Conservation (phyloP, 2,888 invertebrate species). For the Eupithecia subumbrata region DNA sequence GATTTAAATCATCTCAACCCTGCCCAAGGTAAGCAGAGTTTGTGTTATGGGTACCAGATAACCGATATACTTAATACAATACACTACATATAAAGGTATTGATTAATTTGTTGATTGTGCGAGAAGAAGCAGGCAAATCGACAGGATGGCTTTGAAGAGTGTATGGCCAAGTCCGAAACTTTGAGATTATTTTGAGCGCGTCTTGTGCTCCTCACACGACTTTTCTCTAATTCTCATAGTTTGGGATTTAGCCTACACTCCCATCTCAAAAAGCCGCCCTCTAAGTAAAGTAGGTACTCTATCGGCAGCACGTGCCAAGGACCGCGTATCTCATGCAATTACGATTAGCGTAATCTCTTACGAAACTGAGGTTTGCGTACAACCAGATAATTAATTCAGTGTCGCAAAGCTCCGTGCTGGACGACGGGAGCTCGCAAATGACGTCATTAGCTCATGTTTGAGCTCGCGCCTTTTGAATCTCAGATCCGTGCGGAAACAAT, state of each 20-base stretch:
- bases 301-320: background rate
- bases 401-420: conserved; percentile 10
- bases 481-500: background rate
- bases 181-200: background rate
- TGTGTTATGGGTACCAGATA: too few relatives aligned
- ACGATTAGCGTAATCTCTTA: conserved; percentile 6
- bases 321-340: background rate
- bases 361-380: background rate
- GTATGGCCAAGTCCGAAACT: background rate
- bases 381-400: conserved; percentile 8
- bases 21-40: too few relatives aligned
- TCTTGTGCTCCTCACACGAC: background rate
- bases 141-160: background rate
- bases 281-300: background rate
- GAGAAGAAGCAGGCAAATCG: background rate
- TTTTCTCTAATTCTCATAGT: background rate
- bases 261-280: background rate
- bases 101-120: background rate
- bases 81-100: too few relatives aligned
- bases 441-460: conserved; percentile 19
- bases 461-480: conserved; percentile 5
- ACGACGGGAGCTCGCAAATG: conserved; percentile 4
- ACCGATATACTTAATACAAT: too few relatives aligned
- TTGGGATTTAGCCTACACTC: background rate
- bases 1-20: too few relatives aligned